Base-by-base conservation (phyloP, 2,797 vertebrate genomes). In the Notoglanidium macrostoma region DNA sequence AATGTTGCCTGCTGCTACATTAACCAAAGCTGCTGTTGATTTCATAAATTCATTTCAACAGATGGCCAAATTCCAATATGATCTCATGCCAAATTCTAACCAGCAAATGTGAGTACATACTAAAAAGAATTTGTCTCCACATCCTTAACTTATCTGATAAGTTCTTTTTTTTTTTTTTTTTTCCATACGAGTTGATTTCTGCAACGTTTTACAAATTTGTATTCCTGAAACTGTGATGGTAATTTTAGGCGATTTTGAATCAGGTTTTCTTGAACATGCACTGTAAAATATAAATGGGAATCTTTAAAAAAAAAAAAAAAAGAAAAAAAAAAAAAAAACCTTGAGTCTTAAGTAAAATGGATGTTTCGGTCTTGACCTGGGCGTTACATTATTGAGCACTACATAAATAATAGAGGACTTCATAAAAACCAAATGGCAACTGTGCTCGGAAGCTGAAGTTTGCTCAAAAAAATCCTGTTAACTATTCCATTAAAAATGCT, bases 351-450 rank as follows among this genome's bases (percentile, higher is more conserved):
- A 72, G 40, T 19, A 81, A 81, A 84, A 61, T 44, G 73, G 29
- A 54, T 87, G 80, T 83, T 67, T 67, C 46, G n/a, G 61, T 3
- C 54, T 85, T 87, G 83, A 86, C 72, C 85, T 78, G 59, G 44
- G 35, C 44, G 49, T 85, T 82, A 67, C 67, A 87, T 65, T 77
- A 87, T 65, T 85, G 54, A 85, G 55, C 15, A 61, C 7, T 54
- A 57, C 61, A 88, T 80, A 57, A 94, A 94, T 94, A 91, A 93
- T 93, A 57, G 44, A 93, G 29, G 17, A 72, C 83, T 91, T 87
- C 89, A 92, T 91, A 92, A 91, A 91, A 94, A 93, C 92, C 90
- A 40, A 85, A 92, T 86, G 80, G 84, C 84, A 90, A 92, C 90
- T 85, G 77, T 87, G 88, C 57, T 46, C 77, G 82, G 85, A 72